Base-by-base conservation (phyloP, 2,888 invertebrate genomes). In the Drosophila mettleri region DNA sequence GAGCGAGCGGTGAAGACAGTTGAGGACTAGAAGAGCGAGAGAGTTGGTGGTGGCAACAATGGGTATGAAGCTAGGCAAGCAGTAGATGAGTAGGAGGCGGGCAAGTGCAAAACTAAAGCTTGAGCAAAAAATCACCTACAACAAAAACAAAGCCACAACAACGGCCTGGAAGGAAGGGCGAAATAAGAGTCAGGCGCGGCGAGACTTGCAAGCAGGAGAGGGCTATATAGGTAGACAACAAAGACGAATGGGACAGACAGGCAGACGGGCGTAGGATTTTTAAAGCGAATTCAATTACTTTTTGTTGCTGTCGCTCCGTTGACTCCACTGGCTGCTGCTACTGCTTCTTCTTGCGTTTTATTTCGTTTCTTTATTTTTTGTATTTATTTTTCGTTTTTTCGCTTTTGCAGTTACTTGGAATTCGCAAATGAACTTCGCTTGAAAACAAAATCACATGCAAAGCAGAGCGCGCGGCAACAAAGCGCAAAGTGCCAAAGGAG, bases 381-480 rank as follows among this genome's bases (percentile, higher is more conserved):
- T 6, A n/a, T 46, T 22, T 22, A n/a, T 38, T 18, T 39, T 39
- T 39, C 7, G n/a, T 33, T 34, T 34, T 52, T 58, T 71, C 64
- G 58, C 60, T 79, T 69, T 74, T 86, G 74, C 74, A 83, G 69
- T 88, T 86, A 87, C 85, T 89, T 64, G 89, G 85, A 86, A 86
- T 89, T 86, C 70, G 80, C 83, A 86, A 86, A 89, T 85, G 89
- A 86, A 86, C 83, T 89, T 87, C 85, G 89, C 83, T 87, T 78
- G 89, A 89, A 86, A 89, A 86, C 66, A 80, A 86, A 88, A 88
- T 88, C 83, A 87, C 86, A 85, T 86, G 84, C 84, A 87, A 85
- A 86, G 77, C 77, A 66, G 69, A 76, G 67, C 73, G 84, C 62
- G 63, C 64, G 53, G 36, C 48, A 66, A 49, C 75, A 74, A 74